Evolutionary conservation across 1,140 invertebrate genomes (phyloP).

Genomic region (Platyscapa corneri): DNA sequence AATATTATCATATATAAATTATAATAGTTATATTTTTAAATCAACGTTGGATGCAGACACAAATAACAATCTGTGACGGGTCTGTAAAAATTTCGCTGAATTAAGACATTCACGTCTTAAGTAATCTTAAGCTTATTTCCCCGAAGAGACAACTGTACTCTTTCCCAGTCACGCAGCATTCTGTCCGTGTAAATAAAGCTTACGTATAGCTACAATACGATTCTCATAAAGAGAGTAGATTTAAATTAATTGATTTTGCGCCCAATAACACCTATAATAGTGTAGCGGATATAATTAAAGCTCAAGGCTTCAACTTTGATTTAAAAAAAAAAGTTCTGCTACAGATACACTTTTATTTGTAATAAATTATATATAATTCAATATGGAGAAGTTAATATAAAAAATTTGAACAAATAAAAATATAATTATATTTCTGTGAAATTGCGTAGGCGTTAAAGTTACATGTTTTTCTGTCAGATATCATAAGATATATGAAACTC

Average conservation of each 20-base stretch:
- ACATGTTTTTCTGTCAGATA: no score
- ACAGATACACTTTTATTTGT: not conserved
- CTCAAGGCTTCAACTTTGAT: not conserved
- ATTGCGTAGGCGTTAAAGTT: no score
- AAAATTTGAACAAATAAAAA: no score
- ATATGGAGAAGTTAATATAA: no score
- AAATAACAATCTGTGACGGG: not conserved
- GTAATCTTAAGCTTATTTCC: conserved; percentile 65
- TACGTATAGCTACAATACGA: not conserved
- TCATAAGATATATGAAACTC: no score
- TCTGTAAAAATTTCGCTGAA: conserved; percentile 11
- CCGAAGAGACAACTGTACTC: conserved; percentile 48
- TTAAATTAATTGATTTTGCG: conserved; percentile 15
- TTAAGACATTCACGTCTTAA: conserved; percentile 59
- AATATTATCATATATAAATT: not conserved
- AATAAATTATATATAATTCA: not conserved
- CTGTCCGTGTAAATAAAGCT: conserved; percentile 47
- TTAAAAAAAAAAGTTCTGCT: not conserved
- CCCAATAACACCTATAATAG: conserved; percentile 16
- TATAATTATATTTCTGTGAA: no score
- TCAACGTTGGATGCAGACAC: not conserved
- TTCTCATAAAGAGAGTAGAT: not conserved
- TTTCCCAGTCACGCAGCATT: conserved; percentile 15
- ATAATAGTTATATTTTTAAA: not conserved
- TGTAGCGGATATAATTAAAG: not conserved